Base-by-base conservation (phyloP, 2,888 invertebrate genomes). In the Scrobipalpa costella region DNA sequence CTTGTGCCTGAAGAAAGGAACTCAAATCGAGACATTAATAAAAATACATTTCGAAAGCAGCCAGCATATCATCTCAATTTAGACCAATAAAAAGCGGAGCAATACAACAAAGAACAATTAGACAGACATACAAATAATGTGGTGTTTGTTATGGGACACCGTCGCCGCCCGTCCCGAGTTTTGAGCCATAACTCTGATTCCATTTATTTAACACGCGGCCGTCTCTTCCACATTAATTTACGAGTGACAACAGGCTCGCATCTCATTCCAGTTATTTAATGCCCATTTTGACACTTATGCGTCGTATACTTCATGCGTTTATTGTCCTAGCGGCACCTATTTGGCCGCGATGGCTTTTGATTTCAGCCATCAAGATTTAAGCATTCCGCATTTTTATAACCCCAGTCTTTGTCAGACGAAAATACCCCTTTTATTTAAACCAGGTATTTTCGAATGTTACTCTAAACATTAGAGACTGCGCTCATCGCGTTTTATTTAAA, bases 141-240 rank as follows among this genome's bases (percentile, higher is more conserved):
- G 85, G 84, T 84, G 79, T 81, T 78, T 74, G 77, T 81, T 77
- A 76, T 76, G 73, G 79, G 73, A 72, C 75, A 75, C 73, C 76
- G 81, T 81, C 82, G 78, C 78, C 84, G 73, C 78, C 78, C 77
- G 77, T 70, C 65, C 80, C 79, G 75, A 80, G 82, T 86, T 87
- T 89, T 85, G 85, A 85, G 82, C 87, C 78, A 88, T 90, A 86
- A 90, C 84, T 88, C 86, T 85, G 88, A 87, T 88, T 88, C 88
- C 85, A 88, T 88, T 88, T 85, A 84, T 84, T 83, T 77, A 81
- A 83, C 81, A 73, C 75, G 77, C 82, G 76, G 78, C 78, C 76
- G 80, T 78, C 86, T 83, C 82, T 78, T 85, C 78, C 77, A 78
- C 85, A 88, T 85, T 88, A 90, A 90, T 91, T 90, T 91, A 90